Percentiles rank a stretch among this genome's conserved stretches.
phyloP scores from a whole-genome alignment of 2,888 invertebrate genomes.

The Hirudinaria manillensis region DNA sequence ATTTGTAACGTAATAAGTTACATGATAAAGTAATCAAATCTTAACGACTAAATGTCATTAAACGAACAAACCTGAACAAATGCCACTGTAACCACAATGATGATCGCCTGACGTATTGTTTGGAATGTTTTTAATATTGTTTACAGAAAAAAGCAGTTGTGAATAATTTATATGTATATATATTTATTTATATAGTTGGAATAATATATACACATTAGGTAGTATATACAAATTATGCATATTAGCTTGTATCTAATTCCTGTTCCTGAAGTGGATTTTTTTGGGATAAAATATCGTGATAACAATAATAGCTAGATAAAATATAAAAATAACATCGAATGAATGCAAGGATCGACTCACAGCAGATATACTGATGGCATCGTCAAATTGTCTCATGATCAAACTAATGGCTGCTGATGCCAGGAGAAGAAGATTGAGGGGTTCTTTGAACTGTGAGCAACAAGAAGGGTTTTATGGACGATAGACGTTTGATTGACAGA shows the following conservation, averaged over 20 bases:
- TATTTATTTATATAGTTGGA: no score
- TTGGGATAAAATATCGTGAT: no score
- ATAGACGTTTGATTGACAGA: background rate
- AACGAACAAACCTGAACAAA: constrained; percentile 71
- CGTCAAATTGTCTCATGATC: constrained; percentile 93
- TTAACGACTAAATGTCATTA: background rate
- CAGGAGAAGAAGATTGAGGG: constrained; percentile 83
- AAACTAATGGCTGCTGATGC: constrained; percentile 89
- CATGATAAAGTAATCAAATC: background rate
- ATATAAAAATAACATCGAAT: no score
- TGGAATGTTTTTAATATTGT: no score
- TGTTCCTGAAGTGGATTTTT: no score
- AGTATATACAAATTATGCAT: no score
- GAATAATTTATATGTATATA: no score
- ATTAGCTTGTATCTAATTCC: no score
- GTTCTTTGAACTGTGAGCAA: constrained; percentile 80
- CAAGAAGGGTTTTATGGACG: background rate
- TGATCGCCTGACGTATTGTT: constrained; percentile 60
- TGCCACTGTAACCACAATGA: constrained; percentile 95
- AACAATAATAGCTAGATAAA: no score
- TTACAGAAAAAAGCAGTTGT: no score
- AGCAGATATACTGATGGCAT: constrained; percentile 96
- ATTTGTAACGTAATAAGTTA: no score
- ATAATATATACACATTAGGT: no score
- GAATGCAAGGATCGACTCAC: constrained; percentile 55